Conservation (phyloP, 1,140 invertebrate species). For the Pseudomyrmex cubaensis region DNA sequence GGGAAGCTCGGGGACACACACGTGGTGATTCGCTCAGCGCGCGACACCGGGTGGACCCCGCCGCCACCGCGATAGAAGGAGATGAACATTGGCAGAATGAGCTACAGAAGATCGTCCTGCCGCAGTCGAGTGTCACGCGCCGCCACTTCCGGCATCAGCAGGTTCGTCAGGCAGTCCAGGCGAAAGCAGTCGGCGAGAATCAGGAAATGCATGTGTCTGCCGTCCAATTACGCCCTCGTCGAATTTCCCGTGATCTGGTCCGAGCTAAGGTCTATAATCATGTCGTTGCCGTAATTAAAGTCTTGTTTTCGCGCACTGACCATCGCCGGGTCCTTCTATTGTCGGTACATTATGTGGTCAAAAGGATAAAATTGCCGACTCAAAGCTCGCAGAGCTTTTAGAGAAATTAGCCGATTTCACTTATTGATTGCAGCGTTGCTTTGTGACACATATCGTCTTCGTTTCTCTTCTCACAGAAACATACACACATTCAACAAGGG, state of each 20-base stretch:
- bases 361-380: background rate
- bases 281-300: constrained; percentile 17
- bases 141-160: constrained; percentile 51
- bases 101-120: constrained; percentile 52
- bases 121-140: constrained; percentile 66
- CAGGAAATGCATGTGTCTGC: constrained; percentile 79
- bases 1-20: constrained; percentile 32
- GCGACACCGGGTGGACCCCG: constrained; percentile 28
- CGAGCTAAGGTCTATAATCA: constrained; percentile 84
- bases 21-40: constrained; percentile 36
- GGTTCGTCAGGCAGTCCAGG: constrained; percentile 62
- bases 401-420: constrained; percentile 1
- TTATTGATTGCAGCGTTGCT: background rate
- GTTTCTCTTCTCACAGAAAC: no score
- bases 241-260: constrained; percentile 88
- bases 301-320: no score
- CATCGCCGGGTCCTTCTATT: background rate
- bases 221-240: constrained; percentile 78
- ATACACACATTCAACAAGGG: no score
- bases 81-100: constrained; percentile 60
- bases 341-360: background rate
- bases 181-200: constrained; percentile 68
- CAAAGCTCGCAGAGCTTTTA: constrained; percentile 6
- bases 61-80: constrained; percentile 19
- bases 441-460: no score